phyloP scores from a whole-genome alignment of 2,888 invertebrate genomes.

The Aphidius colemani region DNA sequence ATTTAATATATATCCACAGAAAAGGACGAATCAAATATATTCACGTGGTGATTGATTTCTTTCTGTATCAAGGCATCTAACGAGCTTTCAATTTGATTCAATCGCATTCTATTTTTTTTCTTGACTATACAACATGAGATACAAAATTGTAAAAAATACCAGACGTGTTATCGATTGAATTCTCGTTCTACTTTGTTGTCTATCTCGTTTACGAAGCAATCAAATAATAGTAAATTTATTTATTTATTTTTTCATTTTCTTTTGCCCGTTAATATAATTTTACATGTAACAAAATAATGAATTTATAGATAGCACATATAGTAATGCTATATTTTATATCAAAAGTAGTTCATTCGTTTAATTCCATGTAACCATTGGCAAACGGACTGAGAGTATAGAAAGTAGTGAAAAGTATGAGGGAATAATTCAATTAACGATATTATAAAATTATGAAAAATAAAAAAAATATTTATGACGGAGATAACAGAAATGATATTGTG shows the following conservation, averaged over 20 bases:
- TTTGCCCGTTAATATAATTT: too few species aligned
- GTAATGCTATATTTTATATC: too few species aligned
- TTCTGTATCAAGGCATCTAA: conserved; percentile 15
- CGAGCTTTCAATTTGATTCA: conserved; percentile 27
- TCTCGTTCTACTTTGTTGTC: conserved; percentile 1
- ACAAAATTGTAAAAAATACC: conserved; percentile 13
- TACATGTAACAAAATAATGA: too few species aligned
- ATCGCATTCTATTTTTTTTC: conserved; percentile 16
- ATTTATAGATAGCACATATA: too few species aligned
- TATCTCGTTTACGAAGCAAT: conserved; percentile 1
- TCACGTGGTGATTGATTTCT: conserved; percentile 23
- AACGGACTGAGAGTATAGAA: conserved; percentile 4
- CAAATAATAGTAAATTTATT: background rate
- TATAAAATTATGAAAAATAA: too few species aligned
- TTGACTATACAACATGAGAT: conserved; percentile 2
- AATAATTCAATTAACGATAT: conserved; percentile 15
- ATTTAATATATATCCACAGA: conserved; percentile 31
- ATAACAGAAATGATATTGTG: background rate
- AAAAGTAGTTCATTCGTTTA: too few species aligned
- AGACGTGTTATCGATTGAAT: conserved; percentile 25
- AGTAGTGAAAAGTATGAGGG: conserved; percentile 15
- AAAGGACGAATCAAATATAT: background rate
- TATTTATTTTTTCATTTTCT: background rate
- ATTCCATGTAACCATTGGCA: background rate
- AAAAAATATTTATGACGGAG: background rate